Evolutionary conservation across 2,113 vertebrate genomes (phyloP).

Genomic region (Etheostoma spectabile): DNA sequence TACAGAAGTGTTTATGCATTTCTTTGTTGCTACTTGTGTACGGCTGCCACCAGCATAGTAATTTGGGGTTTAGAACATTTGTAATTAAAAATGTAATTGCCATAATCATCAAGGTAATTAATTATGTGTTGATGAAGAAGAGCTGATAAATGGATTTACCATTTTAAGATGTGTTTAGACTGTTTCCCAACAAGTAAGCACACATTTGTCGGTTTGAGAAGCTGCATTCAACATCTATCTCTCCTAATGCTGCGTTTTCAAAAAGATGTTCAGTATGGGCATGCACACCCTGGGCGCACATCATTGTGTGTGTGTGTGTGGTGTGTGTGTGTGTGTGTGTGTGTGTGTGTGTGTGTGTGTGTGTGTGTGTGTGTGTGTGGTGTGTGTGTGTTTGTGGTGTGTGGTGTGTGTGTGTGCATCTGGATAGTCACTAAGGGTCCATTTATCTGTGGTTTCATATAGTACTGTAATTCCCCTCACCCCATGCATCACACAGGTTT

Average conservation of each 20-base stretch:
- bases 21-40: constrained; percentile 33
- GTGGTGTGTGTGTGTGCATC: not conserved
- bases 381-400: not conserved
- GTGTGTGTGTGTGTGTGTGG: not conserved
- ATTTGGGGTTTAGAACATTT: constrained; percentile 20
- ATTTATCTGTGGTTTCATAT: constrained; percentile 45
- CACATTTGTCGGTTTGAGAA: not conserved
- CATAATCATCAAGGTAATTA: constrained; percentile 35
- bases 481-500: constrained; percentile 50
- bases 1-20: constrained; percentile 33
- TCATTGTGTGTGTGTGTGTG: not conserved
- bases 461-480: constrained; percentile 54
- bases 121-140: constrained; percentile 17
- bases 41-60: constrained; percentile 2
- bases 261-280: not conserved
- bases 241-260: not conserved
- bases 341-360: not conserved
- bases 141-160: constrained; percentile 17
- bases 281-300: not conserved
- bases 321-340: not conserved
- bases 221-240: not conserved
- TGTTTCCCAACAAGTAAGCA: not conserved
- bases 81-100: constrained; percentile 39
- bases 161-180: not conserved
- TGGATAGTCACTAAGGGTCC: constrained; percentile 22